A percentile compares a stretch with the other conserved stretches of the same genome.
phyloP scores from a whole-genome alignment of 2,888 invertebrate species.

The Hybos culiciformis region DNA sequence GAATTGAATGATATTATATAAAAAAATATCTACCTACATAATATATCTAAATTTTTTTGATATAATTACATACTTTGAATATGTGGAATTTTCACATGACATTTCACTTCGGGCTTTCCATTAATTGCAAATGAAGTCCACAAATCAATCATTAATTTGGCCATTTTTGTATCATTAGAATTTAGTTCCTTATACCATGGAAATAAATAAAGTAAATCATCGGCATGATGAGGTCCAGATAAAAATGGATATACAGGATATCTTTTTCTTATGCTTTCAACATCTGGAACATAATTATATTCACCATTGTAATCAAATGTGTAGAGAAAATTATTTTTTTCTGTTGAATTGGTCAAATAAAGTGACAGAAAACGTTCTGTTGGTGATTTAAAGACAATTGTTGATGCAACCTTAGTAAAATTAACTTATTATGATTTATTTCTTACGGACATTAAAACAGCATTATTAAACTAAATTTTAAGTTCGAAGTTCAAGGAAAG shows the following conservation, averaged over 20 bases:
- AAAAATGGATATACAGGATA: conserved; percentile 35
- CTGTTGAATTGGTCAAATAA: conserved; percentile 18
- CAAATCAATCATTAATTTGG: conserved; percentile 35
- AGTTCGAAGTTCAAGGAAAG: too few relatives aligned
- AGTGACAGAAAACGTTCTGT: conserved; percentile 29
- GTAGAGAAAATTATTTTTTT: conserved; percentile 35
- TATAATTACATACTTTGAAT: conserved; percentile 7
- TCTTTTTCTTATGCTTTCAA: conserved; percentile 13
- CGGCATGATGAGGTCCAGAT: conserved; percentile 43
- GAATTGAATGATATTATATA: not conserved
- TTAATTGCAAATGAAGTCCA: conserved; percentile 35
- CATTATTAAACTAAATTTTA: conserved; percentile 28
- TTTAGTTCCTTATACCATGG: conserved; percentile 27
- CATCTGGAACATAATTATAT: conserved; percentile 17
- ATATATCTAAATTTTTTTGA: conserved; percentile 5
- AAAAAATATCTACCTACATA: not conserved
- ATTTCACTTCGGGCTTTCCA: conserved; percentile 22
- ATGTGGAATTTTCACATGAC: conserved; percentile 12
- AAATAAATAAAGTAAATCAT: conserved; percentile 47
- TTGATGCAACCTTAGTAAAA: conserved; percentile 10
- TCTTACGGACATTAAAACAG: too few relatives aligned
- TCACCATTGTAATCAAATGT: conserved; percentile 38
- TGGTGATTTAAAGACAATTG: conserved; percentile 36
- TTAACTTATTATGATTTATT: too few relatives aligned
- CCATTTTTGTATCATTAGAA: conserved; percentile 28